Percentiles rank a stretch among this genome's conserved stretches.
Conservation (phyloP, 2,888 invertebrate species). For the Dione vanillae region DNA sequence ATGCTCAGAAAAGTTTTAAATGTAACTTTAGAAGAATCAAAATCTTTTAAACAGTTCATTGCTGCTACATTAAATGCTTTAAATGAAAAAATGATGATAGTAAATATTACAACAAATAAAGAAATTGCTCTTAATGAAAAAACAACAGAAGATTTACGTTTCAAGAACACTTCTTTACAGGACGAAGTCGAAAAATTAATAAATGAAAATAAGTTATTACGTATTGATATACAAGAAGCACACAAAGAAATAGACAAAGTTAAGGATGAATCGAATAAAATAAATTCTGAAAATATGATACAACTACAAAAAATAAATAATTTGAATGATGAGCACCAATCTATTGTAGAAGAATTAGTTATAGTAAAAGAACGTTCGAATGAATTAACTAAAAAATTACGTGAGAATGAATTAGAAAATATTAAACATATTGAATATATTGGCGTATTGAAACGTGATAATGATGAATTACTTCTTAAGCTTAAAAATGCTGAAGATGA, state of each 20-base stretch:
- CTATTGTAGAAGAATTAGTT: slow-evolving; percentile 43
- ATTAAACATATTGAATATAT: slow-evolving; percentile 44
- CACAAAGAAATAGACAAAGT: slow-evolving; percentile 55
- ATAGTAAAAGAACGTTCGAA: slow-evolving; percentile 43
- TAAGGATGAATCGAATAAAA: slow-evolving; percentile 48
- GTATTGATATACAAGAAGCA: slow-evolving; percentile 50
- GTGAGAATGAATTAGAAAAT: slow-evolving; percentile 36
- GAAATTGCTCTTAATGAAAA: slow-evolving; percentile 38
- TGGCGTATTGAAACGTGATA: slow-evolving; percentile 49
- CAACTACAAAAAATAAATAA: slow-evolving; percentile 47
- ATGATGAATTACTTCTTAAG: slow-evolving; percentile 37
- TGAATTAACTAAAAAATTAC: slow-evolving; percentile 38
- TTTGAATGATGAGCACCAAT: slow-evolving; percentile 44
- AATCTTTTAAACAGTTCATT: slow-evolving; percentile 54
- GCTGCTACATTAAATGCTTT: slow-evolving; percentile 41
- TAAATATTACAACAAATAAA: slow-evolving; percentile 36
- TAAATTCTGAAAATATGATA: slow-evolving; percentile 45
- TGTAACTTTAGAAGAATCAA: slow-evolving; percentile 56
- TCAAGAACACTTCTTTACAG: slow-evolving; percentile 51
- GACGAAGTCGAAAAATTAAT: slow-evolving; percentile 50
- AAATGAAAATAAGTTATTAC: slow-evolving; percentile 48
- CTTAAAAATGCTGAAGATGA: slow-evolving; percentile 43
- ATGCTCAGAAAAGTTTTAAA: slow-evolving; percentile 56
- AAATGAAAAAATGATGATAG: slow-evolving; percentile 45
- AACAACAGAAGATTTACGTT: slow-evolving; percentile 45